A percentile compares a stretch with the other conserved stretches of the same genome.
Conservation (phyloP, 2,113 vertebrate genomes). For the Grammomys surdaster region DNA sequence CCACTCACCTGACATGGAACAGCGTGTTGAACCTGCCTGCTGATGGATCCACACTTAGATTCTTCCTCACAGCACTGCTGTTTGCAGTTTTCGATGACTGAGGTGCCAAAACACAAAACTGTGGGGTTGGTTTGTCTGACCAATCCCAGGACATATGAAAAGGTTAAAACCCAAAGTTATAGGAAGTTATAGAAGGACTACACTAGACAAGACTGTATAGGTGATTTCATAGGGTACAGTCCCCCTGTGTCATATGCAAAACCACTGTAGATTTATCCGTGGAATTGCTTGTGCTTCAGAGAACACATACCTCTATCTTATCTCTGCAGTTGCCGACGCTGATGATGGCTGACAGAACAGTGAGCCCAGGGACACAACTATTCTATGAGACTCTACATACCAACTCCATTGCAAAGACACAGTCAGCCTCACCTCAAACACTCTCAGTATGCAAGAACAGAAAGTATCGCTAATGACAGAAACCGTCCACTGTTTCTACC, state of each 20-base stretch:
- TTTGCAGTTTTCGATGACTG: not conserved
- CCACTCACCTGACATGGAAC: too few species aligned
- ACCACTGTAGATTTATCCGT: not conserved
- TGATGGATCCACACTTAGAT: not conserved
- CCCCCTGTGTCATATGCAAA: not conserved
- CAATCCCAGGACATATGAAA: not conserved
- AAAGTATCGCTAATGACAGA: not conserved
- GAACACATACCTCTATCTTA: not conserved
- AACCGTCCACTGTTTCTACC: not conserved
- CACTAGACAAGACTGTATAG: not conserved
- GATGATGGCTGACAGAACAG: not conserved
- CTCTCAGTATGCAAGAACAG: not conserved
- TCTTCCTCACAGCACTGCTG: not conserved
- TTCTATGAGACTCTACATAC: not conserved
- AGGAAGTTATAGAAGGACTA: not conserved
- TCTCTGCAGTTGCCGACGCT: not conserved
- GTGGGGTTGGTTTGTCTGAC: not conserved
- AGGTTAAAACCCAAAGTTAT: not conserved
- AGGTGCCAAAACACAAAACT: not conserved
- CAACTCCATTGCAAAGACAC: not conserved
- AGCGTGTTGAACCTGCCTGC: not conserved
- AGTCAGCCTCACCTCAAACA: not conserved
- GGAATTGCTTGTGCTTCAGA: accelerated
- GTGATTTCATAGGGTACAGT: not conserved
- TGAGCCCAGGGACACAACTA: not conserved